Percentiles rank a stretch among this genome's conserved stretches.
These are phyloP conservation scores for Glyphotaelius pellucidus DNA, from an alignment of 2,888 invertebrate genomes.

Conservation along the genomic window DNA sequence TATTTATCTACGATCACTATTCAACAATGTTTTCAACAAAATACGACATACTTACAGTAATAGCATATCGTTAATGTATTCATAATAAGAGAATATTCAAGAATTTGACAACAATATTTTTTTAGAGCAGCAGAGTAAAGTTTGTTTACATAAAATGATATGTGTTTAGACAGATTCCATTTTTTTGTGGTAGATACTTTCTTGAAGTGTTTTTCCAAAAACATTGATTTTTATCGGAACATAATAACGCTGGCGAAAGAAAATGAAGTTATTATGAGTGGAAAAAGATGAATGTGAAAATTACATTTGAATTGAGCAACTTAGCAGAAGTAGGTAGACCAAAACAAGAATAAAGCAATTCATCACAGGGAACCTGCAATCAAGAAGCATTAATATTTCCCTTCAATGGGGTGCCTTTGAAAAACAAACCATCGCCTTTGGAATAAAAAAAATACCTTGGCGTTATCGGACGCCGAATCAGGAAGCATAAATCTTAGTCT, in stretches of 20 bases:
- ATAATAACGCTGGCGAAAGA: neutral
- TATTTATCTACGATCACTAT: neutral
- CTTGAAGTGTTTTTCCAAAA: neutral
- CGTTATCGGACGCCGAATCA: slow-evolving; percentile 62
- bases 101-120: too few relatives aligned
- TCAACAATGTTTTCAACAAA: neutral
- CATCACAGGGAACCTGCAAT: slow-evolving; percentile 64
- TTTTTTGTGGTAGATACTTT: neutral
- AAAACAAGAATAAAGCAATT: slow-evolving; percentile 64
- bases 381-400: slow-evolving; percentile 64
- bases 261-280: neutral
- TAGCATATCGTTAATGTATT: too few relatives aligned
- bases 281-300: slow-evolving; percentile 33
- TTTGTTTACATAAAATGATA: too few relatives aligned
- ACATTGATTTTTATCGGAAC: neutral
- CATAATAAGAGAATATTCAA: too few relatives aligned
- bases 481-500: slow-evolving; percentile 63
- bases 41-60: neutral
- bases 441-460: slow-evolving; percentile 46
- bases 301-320: slow-evolving; percentile 47
- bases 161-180: too few relatives aligned
- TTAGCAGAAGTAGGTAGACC: slow-evolving; percentile 51
- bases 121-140: too few relatives aligned
- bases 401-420: slow-evolving; percentile 32
- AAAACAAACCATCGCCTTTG: slow-evolving; percentile 26